Conservation (phyloP, 2,113 vertebrate species). For the Emberiza fucata region DNA sequence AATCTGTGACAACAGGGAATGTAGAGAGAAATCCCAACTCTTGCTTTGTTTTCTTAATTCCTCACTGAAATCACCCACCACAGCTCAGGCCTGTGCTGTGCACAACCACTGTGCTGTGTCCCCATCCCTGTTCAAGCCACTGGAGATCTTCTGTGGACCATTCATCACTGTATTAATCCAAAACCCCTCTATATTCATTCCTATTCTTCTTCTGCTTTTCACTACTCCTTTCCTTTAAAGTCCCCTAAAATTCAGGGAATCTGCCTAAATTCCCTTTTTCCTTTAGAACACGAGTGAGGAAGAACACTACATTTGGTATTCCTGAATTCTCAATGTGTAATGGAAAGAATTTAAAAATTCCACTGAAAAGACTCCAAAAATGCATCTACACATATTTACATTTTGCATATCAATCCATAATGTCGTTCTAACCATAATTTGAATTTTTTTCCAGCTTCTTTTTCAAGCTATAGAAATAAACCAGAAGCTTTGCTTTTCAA, state of each 20-base stretch:
- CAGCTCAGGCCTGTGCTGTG: background rate
- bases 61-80: background rate
- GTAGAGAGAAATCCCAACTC: background rate
- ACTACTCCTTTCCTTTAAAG: background rate
- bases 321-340: background rate
- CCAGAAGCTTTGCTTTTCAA: conserved; percentile 40
- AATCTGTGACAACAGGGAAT: background rate
- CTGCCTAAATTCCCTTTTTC: background rate
- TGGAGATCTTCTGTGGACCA: background rate
- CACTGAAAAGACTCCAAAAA: background rate
- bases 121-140: background rate
- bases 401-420: background rate
- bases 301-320: background rate
- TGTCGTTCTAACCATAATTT: background rate
- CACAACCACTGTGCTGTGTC: background rate
- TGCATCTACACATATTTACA: background rate
- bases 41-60: background rate
- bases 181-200: rapidly evolving
- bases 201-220: background rate
- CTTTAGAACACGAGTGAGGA: background rate
- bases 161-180: background rate
- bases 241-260: background rate
- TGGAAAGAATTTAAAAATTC: background rate
- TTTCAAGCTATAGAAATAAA: conserved; percentile 20
- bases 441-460: background rate